These are phyloP conservation scores for Salpingus planirostris DNA, from an alignment of 2,888 invertebrate genomes.

Conservation along the genomic window DNA sequence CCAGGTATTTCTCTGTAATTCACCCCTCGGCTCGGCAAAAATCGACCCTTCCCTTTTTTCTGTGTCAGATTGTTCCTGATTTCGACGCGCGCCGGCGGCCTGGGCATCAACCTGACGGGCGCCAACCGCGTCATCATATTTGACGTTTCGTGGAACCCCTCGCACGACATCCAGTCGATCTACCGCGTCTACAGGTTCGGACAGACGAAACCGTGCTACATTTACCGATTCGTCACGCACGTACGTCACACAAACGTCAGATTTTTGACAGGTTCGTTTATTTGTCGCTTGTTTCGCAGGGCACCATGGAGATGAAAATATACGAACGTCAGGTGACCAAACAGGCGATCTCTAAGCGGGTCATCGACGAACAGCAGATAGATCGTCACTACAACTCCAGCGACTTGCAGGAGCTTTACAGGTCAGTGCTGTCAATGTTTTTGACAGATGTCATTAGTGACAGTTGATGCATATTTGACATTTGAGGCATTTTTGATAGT, in stretches of 20 bases:
- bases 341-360: constrained; percentile 88
- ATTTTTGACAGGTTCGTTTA: neutral
- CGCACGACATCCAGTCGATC: constrained; percentile 96
- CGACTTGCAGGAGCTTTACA: constrained; percentile 89
- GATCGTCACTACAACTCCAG: constrained; percentile 95
- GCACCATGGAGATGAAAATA: constrained; percentile 97
- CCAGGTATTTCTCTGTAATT: constrained; percentile 48
- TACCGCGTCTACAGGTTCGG: constrained; percentile 97
- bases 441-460: too few relatives aligned
- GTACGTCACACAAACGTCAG: constrained; percentile 38
- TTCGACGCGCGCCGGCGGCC: constrained; percentile 92
- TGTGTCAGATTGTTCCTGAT: constrained; percentile 76
- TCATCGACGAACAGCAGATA: constrained; percentile 96
- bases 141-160: constrained; percentile 99
- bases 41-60: neutral
- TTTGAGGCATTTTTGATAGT: too few relatives aligned
- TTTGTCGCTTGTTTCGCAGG: too few relatives aligned
- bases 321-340: constrained; percentile 97
- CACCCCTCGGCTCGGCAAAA: too few relatives aligned
- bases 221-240: constrained; percentile 90
- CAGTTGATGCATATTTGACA: too few relatives aligned
- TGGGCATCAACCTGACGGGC: constrained; percentile 94
- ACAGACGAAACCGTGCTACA: constrained; percentile 92
- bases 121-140: constrained; percentile 97
- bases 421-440: too few relatives aligned